Evolutionary conservation across 2,888 invertebrate species (phyloP), one percentile per base, ranked within the genome.

Genomic region (Nezara viridula): DNA sequence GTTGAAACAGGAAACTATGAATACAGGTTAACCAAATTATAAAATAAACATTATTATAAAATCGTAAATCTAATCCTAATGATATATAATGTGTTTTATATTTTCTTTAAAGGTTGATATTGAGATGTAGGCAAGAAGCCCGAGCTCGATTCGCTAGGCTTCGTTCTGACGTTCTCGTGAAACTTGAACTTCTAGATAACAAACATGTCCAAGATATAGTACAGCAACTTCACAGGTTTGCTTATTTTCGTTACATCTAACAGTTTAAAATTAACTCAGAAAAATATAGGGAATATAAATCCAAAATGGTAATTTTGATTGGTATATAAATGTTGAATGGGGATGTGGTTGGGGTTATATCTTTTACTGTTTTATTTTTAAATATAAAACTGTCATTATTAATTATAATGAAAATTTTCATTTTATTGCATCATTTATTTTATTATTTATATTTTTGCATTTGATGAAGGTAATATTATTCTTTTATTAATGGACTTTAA

Each of bases 1-100:
- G 98, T 99, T 0, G 99, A 99, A 93, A 99, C 99, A 0, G 99
- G 99, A 85, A 99, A 99, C 93, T 99, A 99, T 93, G 99, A 99
- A 93, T 99, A 99, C 93, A 96, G 99, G 94, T 95, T 91, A 21
- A n/a, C 44, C n/a, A 44, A n/a, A 44, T 44, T 44, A 12, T 44
- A 44, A n/a, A n/a, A n/a, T n/a, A n/a, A n/a, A n/a, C n/a, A 12
- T 81, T 44, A 14, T 40, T 81, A 44, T 32, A 10, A 16, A 5
- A n/a, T 81, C 40, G 21, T 47, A 12, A n/a, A 50, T n/a, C 9
- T 21, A 47, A 40, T 44, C 52, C 52, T 86, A n/a, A 37, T 50
- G 44, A n/a, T 32, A 44, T n/a, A 44, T 55, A 27, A 19, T 2
- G 16, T 66, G 32, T 47, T 21, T 55, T 1, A 85, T 85, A 81